These are phyloP conservation scores for Alcis repandata DNA, from an alignment of 2,888 invertebrate species.

Conservation along the genomic window DNA sequence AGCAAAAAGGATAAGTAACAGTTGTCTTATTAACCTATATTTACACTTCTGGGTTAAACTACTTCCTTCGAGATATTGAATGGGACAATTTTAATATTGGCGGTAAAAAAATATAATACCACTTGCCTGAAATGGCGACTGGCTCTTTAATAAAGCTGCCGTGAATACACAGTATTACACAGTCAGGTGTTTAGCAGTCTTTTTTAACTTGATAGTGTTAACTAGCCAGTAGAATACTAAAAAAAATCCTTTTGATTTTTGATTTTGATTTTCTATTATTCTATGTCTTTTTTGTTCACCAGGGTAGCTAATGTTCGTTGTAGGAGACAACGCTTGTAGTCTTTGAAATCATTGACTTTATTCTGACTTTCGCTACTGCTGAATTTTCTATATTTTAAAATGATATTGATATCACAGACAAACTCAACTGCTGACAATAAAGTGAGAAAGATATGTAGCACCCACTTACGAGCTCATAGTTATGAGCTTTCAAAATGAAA, in stretches of 20 bases:
- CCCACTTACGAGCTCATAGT: conserved; percentile 19
- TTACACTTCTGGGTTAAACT: conserved; percentile 4
- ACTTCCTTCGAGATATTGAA: not conserved
- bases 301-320: no score
- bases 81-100: not conserved
- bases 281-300: no score
- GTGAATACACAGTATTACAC: no score
- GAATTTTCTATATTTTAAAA: not conserved
- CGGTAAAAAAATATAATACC: no score
- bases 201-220: no score
- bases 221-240: no score
- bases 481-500: conserved; percentile 25
- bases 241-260: no score
- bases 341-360: no score
- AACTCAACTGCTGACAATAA: conserved; percentile 14
- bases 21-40: conserved; percentile 20
- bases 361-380: not conserved
- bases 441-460: conserved; percentile 17
- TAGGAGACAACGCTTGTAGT: no score
- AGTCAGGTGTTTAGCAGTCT: no score
- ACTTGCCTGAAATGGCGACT: no score
- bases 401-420: not conserved
- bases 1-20: conserved; percentile 29
- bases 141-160: not conserved
- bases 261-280: no score